Evolutionary conservation across 2,113 vertebrate genomes (phyloP).

Genomic region (Plestiodon gilberti): DNA sequence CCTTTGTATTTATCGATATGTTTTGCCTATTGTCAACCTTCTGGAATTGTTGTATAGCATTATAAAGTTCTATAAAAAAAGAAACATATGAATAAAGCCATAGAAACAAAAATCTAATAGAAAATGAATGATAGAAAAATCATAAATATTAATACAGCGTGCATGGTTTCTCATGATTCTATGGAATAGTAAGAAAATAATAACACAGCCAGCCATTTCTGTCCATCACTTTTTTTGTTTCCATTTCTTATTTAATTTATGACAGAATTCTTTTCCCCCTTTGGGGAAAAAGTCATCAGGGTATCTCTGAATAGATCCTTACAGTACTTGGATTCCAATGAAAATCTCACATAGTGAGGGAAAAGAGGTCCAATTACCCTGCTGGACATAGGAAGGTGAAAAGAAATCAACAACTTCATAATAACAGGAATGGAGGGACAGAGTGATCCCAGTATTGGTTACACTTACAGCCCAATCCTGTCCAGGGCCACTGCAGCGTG

Average conservation of each 20-base stretch:
- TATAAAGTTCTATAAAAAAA: constrained; percentile 54
- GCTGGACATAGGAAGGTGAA: constrained; percentile 1
- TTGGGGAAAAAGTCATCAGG: constrained; percentile 11
- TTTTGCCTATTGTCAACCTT: constrained; percentile 66
- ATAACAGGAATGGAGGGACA: not conserved
- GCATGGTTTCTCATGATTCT: constrained; percentile 30
- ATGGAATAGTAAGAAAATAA: constrained; percentile 29
- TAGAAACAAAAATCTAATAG: constrained; percentile 65
- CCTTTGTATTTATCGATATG: constrained; percentile 61
- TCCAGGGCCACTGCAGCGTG: too few species aligned
- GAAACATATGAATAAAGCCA: constrained; percentile 59
- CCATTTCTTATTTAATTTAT: constrained; percentile 43
- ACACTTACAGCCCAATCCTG: constrained; percentile 45
- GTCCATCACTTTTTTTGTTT: constrained; percentile 29
- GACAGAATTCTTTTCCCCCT: constrained; percentile 17
- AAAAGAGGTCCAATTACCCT: constrained; percentile 22
- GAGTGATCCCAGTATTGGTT: not conserved
- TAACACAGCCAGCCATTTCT: not conserved
- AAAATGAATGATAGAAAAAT: constrained; percentile 64
- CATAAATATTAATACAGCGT: constrained; percentile 45
- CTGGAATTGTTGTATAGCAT: constrained; percentile 37
- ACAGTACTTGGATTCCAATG: constrained; percentile 11
- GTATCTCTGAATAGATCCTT: constrained; percentile 24
- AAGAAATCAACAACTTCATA: not conserved
- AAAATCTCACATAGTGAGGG: constrained; percentile 23